Conservation (phyloP, 2,113 vertebrate genomes). For the Oplegnathus fasciatus region DNA sequence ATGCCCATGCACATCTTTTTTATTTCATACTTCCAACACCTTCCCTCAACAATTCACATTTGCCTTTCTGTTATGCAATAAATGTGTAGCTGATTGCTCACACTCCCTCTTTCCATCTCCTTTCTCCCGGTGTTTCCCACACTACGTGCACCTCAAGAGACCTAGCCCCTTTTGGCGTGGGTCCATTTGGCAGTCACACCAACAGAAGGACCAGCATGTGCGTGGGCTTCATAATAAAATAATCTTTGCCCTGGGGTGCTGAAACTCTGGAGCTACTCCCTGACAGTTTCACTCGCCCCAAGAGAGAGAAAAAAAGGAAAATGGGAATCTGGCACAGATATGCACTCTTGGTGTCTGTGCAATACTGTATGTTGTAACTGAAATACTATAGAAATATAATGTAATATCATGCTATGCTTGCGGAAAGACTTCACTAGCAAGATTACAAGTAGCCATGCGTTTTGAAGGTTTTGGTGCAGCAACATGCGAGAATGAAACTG, state of each 20-base stretch:
- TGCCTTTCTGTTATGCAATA: constrained; percentile 54
- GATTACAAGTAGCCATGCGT: background rate
- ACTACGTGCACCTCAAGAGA: constrained; percentile 70
- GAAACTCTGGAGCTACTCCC: constrained; percentile 78
- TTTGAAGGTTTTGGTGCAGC: background rate
- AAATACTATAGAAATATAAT: background rate
- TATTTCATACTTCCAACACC: constrained; percentile 27
- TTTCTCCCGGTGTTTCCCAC: constrained; percentile 72
- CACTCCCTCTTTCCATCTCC: constrained; percentile 39
- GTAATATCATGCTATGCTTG: background rate
- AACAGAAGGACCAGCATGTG: constrained; percentile 72
- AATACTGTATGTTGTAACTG: constrained; percentile 8
- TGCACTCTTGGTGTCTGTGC: constrained; percentile 9
- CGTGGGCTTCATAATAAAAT: constrained; percentile 76
- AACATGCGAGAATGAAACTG: constrained; percentile 22
- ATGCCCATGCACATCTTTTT: constrained; percentile 65
- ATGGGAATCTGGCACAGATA: constrained; percentile 38
- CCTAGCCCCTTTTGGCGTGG: constrained; percentile 67
- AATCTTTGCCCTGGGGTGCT: constrained; percentile 79
- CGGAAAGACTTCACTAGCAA: background rate
- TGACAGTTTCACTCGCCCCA: constrained; percentile 77
- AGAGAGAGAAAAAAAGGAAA: constrained; percentile 38
- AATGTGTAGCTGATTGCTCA: constrained; percentile 49
- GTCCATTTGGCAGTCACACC: constrained; percentile 72
- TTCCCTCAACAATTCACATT: constrained; percentile 31